These are phyloP conservation scores for Acrocephalus kingi DNA, from an alignment of 2,113 vertebrate species.

Conservation along the genomic window DNA sequence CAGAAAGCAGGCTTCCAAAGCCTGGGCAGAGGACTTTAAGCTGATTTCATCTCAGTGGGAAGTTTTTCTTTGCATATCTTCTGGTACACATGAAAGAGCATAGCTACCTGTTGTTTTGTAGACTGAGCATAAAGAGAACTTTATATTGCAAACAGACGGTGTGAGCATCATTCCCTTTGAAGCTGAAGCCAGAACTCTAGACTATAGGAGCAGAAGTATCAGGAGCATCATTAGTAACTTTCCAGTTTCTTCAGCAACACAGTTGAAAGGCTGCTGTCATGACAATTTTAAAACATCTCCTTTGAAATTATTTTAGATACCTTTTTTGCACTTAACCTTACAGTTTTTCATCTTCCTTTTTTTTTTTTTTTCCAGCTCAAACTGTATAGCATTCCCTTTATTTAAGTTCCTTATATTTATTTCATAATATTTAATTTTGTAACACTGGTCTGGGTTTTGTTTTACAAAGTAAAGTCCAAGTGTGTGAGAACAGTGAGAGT, in stretches of 20 bases:
- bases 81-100: background rate
- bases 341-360: background rate
- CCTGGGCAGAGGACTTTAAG: background rate
- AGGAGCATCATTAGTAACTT: constrained; percentile 48
- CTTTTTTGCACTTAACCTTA: background rate
- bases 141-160: background rate
- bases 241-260: background rate
- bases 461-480: background rate
- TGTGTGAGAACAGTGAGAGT: background rate
- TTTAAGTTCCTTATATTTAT: background rate
- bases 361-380: background rate
- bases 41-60: background rate
- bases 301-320: constrained; percentile 44
- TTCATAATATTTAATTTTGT: background rate
- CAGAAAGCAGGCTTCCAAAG: background rate
- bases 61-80: background rate
- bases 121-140: background rate
- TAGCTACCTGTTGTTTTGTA: constrained; percentile 1
- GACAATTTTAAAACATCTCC: constrained; percentile 21
- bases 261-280: constrained; percentile 47
- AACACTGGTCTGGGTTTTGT: background rate
- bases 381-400: background rate
- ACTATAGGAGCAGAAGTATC: background rate
- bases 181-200: background rate
- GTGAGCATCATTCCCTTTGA: constrained; percentile 37